phyloP scores from a whole-genome alignment of 2,888 invertebrate genomes.

The Brachyptera putata region DNA sequence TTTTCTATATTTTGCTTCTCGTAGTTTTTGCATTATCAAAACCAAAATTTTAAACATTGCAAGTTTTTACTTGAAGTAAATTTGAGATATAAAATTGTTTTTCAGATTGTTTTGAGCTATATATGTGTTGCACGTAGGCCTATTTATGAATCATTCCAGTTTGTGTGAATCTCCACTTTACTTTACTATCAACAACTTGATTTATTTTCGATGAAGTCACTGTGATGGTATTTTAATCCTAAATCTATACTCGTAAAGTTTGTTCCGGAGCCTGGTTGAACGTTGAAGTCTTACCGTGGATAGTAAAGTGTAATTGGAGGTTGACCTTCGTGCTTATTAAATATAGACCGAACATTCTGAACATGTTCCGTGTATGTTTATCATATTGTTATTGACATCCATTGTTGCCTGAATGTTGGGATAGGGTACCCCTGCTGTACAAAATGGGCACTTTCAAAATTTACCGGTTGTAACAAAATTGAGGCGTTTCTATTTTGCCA shows the following conservation, averaged over 20 bases:
- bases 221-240: background rate
- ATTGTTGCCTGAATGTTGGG: slow-evolving; percentile 91
- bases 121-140: background rate
- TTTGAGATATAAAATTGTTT: background rate
- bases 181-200: no score
- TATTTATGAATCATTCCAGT: background rate
- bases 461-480: slow-evolving; percentile 1
- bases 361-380: slow-evolving; percentile 5
- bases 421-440: slow-evolving; percentile 84
- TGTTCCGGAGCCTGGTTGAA: no score
- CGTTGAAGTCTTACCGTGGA: no score
- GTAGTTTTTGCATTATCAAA: background rate
- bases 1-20: background rate
- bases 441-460: slow-evolving; percentile 31
- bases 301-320: no score
- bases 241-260: no score
- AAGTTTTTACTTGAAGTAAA: background rate
- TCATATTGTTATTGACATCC: slow-evolving; percentile 10
- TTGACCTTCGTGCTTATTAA: background rate
- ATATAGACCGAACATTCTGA: background rate
- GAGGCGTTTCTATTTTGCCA: slow-evolving; percentile 1
- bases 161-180: no score
- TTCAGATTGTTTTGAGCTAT: background rate
- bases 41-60: background rate
- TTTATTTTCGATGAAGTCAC: background rate